These are phyloP conservation scores for Vannuccia rotundouncinata DNA, from an alignment of 2,888 invertebrate genomes.

Conservation along the genomic window DNA sequence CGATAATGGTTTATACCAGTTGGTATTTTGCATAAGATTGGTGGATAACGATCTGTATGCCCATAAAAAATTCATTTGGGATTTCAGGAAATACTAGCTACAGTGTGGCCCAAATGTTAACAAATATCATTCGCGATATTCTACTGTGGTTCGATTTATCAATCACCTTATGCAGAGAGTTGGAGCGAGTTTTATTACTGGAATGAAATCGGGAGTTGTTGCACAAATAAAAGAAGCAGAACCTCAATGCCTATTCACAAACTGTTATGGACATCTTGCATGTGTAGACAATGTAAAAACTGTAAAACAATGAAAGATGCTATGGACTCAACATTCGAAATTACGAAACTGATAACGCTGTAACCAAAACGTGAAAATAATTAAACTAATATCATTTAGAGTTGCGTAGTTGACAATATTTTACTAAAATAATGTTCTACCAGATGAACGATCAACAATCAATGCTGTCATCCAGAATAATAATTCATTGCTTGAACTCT, in stretches of 20 bases:
- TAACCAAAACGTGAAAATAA: background rate
- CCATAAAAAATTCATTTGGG: constrained; percentile 9
- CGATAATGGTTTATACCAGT: background rate
- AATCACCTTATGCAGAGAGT: background rate
- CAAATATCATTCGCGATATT: background rate
- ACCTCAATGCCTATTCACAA: constrained; percentile 2
- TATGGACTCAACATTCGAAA: constrained; percentile 2
- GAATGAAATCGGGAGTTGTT: constrained; percentile 11
- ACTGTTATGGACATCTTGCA: constrained; percentile 14
- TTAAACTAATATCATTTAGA: background rate
- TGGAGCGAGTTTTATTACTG: background rate
- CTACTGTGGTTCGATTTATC: background rate
- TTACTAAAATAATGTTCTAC: background rate
- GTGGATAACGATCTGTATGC: constrained; percentile 2
- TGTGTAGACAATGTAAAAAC: constrained; percentile 6
- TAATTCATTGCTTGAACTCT: constrained; percentile 10
- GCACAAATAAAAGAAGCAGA: constrained; percentile 15
- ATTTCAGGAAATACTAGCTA: constrained; percentile 8
- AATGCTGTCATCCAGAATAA: constrained; percentile 14
- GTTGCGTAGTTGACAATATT: background rate
- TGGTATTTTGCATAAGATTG: constrained; percentile 20
- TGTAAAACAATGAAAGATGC: constrained; percentile 19
- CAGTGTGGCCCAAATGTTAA: background rate
- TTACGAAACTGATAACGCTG: constrained; percentile 10
- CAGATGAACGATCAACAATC: constrained; percentile 9